phyloP scores from a whole-genome alignment of 2,888 invertebrate genomes.

The Autographa pulchrina region DNA sequence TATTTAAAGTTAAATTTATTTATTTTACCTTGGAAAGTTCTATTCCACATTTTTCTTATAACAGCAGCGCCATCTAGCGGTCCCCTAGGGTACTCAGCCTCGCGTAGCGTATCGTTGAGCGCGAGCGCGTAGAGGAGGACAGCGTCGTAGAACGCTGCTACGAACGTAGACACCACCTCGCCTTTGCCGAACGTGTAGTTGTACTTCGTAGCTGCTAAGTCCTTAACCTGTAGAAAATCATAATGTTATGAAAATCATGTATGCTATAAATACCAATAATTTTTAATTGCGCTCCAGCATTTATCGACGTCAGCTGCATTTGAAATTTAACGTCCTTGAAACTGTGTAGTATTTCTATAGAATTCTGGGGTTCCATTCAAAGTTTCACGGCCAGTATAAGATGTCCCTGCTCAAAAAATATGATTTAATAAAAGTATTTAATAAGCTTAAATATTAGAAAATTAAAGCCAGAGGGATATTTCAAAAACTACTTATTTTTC shows the following conservation, averaged over 20 bases:
- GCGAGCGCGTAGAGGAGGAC: slow-evolving; percentile 97
- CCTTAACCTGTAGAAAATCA: slow-evolving; percentile 89
- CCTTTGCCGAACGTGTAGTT: slow-evolving; percentile 93
- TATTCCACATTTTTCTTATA: slow-evolving; percentile 95
- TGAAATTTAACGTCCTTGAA: no score
- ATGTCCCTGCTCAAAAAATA: no score
- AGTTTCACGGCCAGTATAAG: no score
- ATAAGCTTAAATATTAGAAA: no score
- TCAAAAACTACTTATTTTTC: no score
- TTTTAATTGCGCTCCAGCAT: no score
- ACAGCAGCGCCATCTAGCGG: slow-evolving; percentile 95
- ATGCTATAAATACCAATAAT: no score
- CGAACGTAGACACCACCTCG: slow-evolving; percentile 96
- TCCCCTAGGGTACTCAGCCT: slow-evolving; percentile 80
- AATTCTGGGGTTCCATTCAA: no score
- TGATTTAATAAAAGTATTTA: no score
- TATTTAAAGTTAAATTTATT: not conserved
- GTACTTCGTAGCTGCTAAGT: slow-evolving; percentile 91
- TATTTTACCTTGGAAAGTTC: slow-evolving; percentile 93
- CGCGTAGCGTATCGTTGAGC: slow-evolving; percentile 94
- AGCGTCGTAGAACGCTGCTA: slow-evolving; percentile 98
- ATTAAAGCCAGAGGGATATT: no score
- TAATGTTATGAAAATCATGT: not conserved
- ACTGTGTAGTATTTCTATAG: no score
- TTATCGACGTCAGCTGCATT: no score